Evolutionary conservation across 2,113 vertebrate species (phyloP).

Genomic region (Oncorhynchus mykiss): DNA sequence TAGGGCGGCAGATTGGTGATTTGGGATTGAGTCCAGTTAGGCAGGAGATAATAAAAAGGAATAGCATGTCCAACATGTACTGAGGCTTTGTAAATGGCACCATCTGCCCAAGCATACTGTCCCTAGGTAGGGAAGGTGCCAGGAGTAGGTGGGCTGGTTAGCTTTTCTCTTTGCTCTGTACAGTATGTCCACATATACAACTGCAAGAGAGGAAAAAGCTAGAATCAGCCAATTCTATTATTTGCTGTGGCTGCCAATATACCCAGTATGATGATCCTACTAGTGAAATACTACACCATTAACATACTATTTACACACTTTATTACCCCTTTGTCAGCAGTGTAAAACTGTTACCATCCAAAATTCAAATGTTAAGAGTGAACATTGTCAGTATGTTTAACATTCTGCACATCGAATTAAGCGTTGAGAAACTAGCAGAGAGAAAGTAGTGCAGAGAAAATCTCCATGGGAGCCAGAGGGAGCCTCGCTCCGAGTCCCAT

Average conservation of each 20-base stretch:
- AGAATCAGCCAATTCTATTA: neutral
- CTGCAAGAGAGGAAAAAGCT: neutral
- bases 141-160: neutral
- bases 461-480: slow-evolving; percentile 3
- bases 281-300: neutral
- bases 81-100: slow-evolving; percentile 4
- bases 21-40: neutral
- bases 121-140: neutral
- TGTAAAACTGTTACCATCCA: neutral
- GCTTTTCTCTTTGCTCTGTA: neutral
- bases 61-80: slow-evolving; percentile 1
- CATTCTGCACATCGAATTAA: neutral
- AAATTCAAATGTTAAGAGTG: neutral
- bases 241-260: neutral
- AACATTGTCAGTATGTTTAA: neutral
- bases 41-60: neutral
- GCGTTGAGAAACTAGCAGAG: neutral
- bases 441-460: neutral
- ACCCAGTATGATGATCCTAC: neutral
- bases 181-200: too few relatives aligned
- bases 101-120: neutral
- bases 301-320: neutral
- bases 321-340: neutral
- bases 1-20: neutral
- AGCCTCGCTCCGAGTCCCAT: neutral